phyloP scores from a whole-genome alignment of 2,888 invertebrate genomes.

The Drosophila setosimentum region DNA sequence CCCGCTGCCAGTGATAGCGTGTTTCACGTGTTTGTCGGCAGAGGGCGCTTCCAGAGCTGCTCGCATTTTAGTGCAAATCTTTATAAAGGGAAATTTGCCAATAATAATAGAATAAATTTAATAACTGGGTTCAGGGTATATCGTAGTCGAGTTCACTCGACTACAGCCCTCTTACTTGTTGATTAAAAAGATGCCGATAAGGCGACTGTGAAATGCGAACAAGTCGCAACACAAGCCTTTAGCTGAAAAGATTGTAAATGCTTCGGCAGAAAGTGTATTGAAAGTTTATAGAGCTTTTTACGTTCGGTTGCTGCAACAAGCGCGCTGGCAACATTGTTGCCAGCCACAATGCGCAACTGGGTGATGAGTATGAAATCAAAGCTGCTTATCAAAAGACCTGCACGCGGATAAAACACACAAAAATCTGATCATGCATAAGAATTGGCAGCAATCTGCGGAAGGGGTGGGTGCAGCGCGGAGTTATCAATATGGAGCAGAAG shows the following conservation, averaged over 20 bases:
- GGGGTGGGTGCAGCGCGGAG: not conserved
- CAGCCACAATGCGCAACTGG: not conserved
- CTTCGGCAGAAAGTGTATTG: not conserved
- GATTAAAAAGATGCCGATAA: not conserved
- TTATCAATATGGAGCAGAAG: slow-evolving; percentile 8
- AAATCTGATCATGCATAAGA: slow-evolving; percentile 25
- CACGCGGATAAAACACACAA: slow-evolving; percentile 22
- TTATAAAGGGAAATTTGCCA: too few relatives aligned
- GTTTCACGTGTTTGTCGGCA: too few relatives aligned
- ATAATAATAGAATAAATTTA: too few relatives aligned
- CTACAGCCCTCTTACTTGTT: not conserved
- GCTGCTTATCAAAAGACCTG: slow-evolving; percentile 35
- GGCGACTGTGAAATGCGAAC: not conserved
- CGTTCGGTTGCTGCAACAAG: slow-evolving; percentile 13
- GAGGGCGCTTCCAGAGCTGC: too few relatives aligned
- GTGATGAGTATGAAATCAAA: slow-evolving; percentile 21
- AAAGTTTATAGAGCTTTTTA: slow-evolving; percentile 20
- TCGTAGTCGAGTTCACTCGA: too few relatives aligned
- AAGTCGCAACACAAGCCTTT: not conserved
- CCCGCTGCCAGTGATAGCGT: too few relatives aligned
- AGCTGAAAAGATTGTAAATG: slow-evolving; percentile 5
- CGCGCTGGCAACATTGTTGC: slow-evolving; percentile 33
- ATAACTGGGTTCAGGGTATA: too few relatives aligned
- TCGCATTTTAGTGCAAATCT: too few relatives aligned
- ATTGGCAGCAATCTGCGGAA: not conserved